Evolutionary conservation across 2,113 vertebrate genomes (phyloP).

Genomic region (Ictidomys tridecemlineatus): DNA sequence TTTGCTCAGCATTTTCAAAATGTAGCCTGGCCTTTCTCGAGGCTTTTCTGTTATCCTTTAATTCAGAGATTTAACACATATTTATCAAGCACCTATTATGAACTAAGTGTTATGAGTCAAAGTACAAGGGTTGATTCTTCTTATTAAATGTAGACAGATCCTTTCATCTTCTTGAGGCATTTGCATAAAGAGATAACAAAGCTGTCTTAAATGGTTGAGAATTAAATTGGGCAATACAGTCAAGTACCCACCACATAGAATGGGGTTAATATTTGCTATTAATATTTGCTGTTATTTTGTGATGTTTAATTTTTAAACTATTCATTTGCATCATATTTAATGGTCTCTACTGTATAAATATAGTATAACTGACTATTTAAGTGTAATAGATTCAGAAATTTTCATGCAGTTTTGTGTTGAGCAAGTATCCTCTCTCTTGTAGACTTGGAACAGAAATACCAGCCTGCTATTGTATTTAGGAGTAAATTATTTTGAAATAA

Average conservation of each 20-base stretch:
- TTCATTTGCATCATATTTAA: not conserved
- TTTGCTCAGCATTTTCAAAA: not conserved
- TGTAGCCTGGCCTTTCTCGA: not conserved
- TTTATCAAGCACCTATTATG: not conserved
- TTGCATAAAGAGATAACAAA: not conserved
- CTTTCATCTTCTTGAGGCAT: not conserved
- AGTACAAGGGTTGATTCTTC: not conserved
- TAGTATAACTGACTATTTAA: not conserved
- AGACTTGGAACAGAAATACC: not conserved
- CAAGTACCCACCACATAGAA: not conserved
- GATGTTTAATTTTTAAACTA: conserved; percentile 9
- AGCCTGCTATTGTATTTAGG: not conserved
- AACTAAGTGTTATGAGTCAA: not conserved
- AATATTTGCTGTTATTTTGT: not conserved
- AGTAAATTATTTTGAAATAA: conserved; percentile 43
- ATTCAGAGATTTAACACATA: not conserved
- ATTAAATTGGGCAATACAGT: not conserved
- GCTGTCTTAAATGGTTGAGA: not conserved
- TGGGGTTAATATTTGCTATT: not conserved
- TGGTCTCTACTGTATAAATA: not conserved
- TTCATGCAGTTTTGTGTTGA: not conserved
- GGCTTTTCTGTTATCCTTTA: not conserved
- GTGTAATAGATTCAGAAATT: not conserved
- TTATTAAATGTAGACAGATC: not conserved
- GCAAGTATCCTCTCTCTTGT: not conserved